Conservation (phyloP, 2,113 vertebrate species). For the Bufo gargarizans region DNA sequence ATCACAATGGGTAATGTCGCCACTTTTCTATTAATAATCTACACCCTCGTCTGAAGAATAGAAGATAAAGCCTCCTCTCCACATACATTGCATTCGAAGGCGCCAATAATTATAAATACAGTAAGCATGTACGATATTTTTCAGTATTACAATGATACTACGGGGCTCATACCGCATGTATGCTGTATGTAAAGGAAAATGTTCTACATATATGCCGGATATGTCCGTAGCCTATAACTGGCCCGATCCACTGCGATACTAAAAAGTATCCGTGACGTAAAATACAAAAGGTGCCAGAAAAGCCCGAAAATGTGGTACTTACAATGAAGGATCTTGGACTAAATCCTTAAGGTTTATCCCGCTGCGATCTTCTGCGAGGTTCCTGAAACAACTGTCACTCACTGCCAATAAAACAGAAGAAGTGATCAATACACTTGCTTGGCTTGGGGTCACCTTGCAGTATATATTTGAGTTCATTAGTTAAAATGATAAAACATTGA, state of each 20-base stretch:
- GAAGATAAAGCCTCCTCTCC: too few relatives aligned
- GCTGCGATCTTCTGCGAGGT: conserved; percentile 98
- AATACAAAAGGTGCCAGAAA: neutral
- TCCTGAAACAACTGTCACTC: conserved; percentile 99
- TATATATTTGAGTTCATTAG: neutral
- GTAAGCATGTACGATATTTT: too few relatives aligned
- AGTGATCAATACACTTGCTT: neutral
- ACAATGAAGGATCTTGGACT: conserved; percentile 97
- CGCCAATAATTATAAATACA: too few relatives aligned
- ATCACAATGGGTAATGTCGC: too few relatives aligned
- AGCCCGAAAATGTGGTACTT: conserved; percentile 70
- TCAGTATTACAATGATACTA: too few relatives aligned
- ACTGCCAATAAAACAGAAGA: conserved; percentile 76
- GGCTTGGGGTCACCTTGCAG: neutral
- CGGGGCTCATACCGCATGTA: too few relatives aligned
- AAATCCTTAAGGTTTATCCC: conserved; percentile 99
- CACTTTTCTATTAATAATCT: too few relatives aligned
- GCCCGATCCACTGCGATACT: neutral
- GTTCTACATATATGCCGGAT: too few relatives aligned
- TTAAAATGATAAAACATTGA: neutral
- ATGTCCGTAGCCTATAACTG: too few relatives aligned
- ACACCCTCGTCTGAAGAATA: too few relatives aligned
- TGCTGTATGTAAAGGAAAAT: too few relatives aligned
- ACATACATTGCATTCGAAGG: too few relatives aligned
- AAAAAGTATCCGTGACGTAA: neutral